Evolutionary conservation across 2,888 invertebrate genomes (phyloP).

Genomic region (Pollenia griseotomentosa): DNA sequence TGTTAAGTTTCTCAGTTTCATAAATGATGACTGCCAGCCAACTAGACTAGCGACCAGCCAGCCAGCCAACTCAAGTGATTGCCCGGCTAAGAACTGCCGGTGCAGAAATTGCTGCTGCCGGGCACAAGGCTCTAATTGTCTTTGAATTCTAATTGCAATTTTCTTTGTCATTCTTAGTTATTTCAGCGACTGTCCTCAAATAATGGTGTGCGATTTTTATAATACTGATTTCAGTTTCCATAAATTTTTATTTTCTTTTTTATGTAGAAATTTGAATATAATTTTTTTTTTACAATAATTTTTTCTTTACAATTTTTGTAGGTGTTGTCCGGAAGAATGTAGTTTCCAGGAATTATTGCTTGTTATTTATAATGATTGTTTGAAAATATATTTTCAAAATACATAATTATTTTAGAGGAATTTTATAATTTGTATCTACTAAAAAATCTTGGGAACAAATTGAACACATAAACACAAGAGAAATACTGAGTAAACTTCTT

Average conservation of each 20-base stretch:
- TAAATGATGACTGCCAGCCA: slow-evolving; percentile 39
- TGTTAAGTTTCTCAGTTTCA: slow-evolving; percentile 71
- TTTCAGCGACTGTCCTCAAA: background rate
- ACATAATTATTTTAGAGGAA: background rate
- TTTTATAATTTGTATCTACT: background rate
- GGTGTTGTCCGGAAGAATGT: slow-evolving; percentile 20
- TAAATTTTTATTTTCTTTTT: slow-evolving; percentile 53
- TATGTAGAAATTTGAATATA: slow-evolving; percentile 33
- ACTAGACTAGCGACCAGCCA: background rate
- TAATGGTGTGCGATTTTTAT: slow-evolving; percentile 63
- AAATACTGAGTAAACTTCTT: no score
- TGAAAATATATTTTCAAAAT: background rate
- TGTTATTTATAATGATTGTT: slow-evolving; percentile 15
- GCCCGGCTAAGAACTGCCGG: slow-evolving; percentile 26
- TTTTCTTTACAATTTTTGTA: slow-evolving; percentile 14
- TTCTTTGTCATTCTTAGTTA: slow-evolving; percentile 48
- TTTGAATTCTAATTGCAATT: slow-evolving; percentile 71
- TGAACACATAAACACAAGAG: no score
- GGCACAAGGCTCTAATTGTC: slow-evolving; percentile 69
- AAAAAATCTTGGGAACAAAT: no score
- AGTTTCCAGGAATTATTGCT: background rate
- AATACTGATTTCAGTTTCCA: slow-evolving; percentile 54
- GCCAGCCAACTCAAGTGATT: slow-evolving; percentile 41
- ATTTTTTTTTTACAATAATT: background rate
- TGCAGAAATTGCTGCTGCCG: slow-evolving; percentile 31